Evolutionary conservation across 2,113 vertebrate genomes (phyloP), one percentile per base, ranked within the genome.

Genomic region (Prionailurus viverrinus): DNA sequence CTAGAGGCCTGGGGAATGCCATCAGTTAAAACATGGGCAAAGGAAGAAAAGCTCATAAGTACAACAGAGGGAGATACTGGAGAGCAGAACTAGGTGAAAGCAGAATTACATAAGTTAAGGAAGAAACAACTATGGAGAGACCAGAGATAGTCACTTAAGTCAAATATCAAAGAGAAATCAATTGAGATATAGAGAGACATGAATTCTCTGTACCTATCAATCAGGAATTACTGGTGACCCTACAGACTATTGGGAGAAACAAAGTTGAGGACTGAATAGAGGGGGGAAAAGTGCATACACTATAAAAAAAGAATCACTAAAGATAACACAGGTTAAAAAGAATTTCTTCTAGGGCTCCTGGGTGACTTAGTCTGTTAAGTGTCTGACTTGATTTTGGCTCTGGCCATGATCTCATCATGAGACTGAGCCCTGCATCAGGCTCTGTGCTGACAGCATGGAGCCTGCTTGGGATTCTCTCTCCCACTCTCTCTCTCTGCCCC

Each of bases 131-230:
- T 25, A 1, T 39, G 21, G 6, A 86, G 66, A 90, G 55, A 66
- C 7, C 14, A 74, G 16, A 36, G 29, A 53, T 48, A 45, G 11
- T 18, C 66, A 93, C 69, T 45, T 71, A 10, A 19, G 29, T 69
- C 89, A 97, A 93, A 86, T 82, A 93, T 45, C 73, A 76, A 55
- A n/a, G 36, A 91, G 31, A 71, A 55, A 53, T 55, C 48, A 80
- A 88, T 2, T 1, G 58, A 95, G n/a, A 95, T 13, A 93, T 41
- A 87, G 58, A 45, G 9, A 89, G 29, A 39, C 2, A 53, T 53
- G 63, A 91, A 80, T 48, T 69, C 48, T 84, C 83, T 41, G 33
- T 33, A 82, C 66, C 4, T 61, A 61, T 78, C 82, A 66, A 76
- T 31, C 25, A 76, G 53, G 27, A 94, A 78, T 76, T 84, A 94